Conservation (phyloP, 2,797 vertebrate genomes). For the Bradypus variegatus region DNA sequence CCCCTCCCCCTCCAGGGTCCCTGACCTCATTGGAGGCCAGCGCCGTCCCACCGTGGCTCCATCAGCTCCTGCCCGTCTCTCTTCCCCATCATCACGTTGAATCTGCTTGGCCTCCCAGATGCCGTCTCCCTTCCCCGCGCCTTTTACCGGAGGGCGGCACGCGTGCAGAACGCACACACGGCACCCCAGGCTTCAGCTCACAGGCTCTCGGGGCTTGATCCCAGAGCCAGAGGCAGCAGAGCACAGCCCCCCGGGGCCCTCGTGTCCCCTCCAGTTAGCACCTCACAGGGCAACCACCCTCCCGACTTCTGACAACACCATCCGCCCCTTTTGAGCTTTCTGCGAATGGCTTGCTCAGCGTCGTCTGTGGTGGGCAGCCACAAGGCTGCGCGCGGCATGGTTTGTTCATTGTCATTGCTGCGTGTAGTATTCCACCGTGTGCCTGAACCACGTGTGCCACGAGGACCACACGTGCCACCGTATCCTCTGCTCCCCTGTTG, state of each 20-base stretch:
- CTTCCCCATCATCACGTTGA: neutral
- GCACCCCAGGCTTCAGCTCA: neutral
- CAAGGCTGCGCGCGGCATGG: accelerated
- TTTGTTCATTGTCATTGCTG: accelerated
- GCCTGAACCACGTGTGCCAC: no score
- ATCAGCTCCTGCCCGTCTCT: neutral
- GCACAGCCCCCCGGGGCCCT: neutral
- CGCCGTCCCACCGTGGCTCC: neutral
- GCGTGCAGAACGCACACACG: neutral
- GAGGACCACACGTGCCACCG: no score
- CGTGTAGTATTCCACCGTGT: accelerated
- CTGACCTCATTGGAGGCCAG: neutral
- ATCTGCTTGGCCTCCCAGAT: no score
- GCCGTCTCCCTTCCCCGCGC: neutral
- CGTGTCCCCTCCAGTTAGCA: accelerated
- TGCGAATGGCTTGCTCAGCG: accelerated
- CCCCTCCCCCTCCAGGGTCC: no score
- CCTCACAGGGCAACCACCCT: accelerated
- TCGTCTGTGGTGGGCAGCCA: accelerated
- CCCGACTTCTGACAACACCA: accelerated
- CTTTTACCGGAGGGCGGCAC: neutral
- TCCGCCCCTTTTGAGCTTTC: no score
- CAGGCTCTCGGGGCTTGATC: neutral
- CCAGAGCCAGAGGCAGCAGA: no score
- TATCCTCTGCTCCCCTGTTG: accelerated